Percentiles rank a stretch among this genome's conserved stretches.
phyloP scores from a whole-genome alignment of 2,888 invertebrate genomes.

The Platycheirus albimanus region DNA sequence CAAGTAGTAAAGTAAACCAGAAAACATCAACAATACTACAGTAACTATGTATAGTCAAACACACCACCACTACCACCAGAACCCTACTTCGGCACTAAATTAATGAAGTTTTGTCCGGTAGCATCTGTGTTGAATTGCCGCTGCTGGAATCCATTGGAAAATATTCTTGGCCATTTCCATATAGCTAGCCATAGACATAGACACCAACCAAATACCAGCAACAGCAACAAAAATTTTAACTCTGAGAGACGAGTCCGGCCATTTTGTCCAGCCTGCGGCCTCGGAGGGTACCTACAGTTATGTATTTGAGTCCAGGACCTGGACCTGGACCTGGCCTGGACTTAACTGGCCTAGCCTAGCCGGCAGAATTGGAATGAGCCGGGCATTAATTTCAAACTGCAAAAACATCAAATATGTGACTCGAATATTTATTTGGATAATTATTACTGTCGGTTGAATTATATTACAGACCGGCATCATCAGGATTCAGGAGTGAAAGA shows the following conservation, averaged over 20 bases:
- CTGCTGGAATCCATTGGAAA: slow-evolving; percentile 41
- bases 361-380: slow-evolving; percentile 18
- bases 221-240: slow-evolving; percentile 20
- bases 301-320: no score
- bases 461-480: slow-evolving; percentile 37
- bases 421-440: slow-evolving; percentile 73
- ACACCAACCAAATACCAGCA: slow-evolving; percentile 27
- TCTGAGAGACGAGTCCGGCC: slow-evolving; percentile 28
- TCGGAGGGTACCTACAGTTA: slow-evolving; percentile 15
- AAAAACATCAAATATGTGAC: slow-evolving; percentile 74
- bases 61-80: slow-evolving; percentile 57
- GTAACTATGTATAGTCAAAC: background rate
- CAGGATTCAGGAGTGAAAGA: background rate
- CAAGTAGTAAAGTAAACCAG: background rate
- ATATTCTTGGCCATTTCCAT: slow-evolving; percentile 24
- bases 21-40: slow-evolving; percentile 1
- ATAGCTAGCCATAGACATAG: slow-evolving; percentile 39
- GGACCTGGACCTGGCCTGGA: no score
- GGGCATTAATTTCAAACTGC: slow-evolving; percentile 73
- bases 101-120: slow-evolving; percentile 75
- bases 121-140: slow-evolving; percentile 73
- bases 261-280: slow-evolving; percentile 51
- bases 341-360: background rate
- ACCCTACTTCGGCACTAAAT: slow-evolving; percentile 72
- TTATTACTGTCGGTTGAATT: slow-evolving; percentile 64